Base-by-base conservation (phyloP, 2,888 invertebrate species). In the Spodoptera picta region DNA sequence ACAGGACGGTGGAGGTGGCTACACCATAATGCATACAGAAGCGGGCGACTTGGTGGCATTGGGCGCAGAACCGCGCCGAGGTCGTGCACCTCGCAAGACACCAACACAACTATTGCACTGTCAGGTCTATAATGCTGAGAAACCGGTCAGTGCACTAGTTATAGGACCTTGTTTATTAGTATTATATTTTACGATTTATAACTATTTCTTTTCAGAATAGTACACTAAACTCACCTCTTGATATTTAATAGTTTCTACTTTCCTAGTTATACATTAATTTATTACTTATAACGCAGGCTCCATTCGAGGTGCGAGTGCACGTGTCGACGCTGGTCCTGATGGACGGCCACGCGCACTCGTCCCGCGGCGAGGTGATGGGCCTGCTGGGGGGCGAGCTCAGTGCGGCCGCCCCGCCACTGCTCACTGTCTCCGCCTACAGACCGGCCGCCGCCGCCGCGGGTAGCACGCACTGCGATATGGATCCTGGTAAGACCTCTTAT, bases 381-480 rank as follows among this genome's bases (percentile, higher is more conserved):
- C 94, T 97, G 74, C 86, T 96, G 67, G 97, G 97, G 14, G 97
- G 97, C 4, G 69, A 82, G 55, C 95, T 92, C 86, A 79, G 87
- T 2, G 56, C 14, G 14, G 48, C 52, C 6, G 58, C 42, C 3
- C 52, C 49, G 6, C 23, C 4, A 23, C 31, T 10, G 0, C 69
- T 90, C 50, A 65, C 73, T 11, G 70, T 88, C 12, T 58, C 77
- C 24, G 85, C 83, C 3, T 97, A 97, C 83, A 92, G 95, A 14
- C 96, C 96, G 0, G 97, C 97, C 77, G 92, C 94, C 59, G 97
- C 97, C 72, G 94, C 96, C 23, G 95, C 95, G 31, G 96, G 96
- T 58, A 95, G 95, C 58, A 96, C 96, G 59, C 97, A 97, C 90
- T 97, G 97, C 86, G 97, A 97, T 77, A 97, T 97, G 97, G 97